Evolutionary conservation across 2,113 vertebrate species (phyloP).

Genomic region (Macroglossus sobrinus): DNA sequence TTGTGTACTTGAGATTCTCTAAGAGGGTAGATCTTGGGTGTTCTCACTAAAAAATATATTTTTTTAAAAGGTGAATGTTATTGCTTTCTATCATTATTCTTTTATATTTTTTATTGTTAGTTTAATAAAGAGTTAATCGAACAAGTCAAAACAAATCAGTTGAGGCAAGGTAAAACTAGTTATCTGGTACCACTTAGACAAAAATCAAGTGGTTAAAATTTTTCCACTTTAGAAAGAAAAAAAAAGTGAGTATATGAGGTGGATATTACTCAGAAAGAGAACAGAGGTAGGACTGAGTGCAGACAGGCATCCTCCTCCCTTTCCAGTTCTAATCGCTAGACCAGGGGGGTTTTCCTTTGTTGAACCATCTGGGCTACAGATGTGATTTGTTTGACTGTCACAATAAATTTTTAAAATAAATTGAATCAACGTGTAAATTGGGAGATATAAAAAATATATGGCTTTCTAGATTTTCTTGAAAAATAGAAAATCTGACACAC

Average conservation of each 20-base stretch:
- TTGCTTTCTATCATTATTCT: background rate
- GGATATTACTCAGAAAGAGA: background rate
- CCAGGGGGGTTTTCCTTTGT: background rate
- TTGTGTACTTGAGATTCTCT: background rate
- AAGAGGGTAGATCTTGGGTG: background rate
- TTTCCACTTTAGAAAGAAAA: conserved; percentile 5
- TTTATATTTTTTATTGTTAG: background rate
- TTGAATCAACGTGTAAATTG: background rate
- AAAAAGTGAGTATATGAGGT: background rate
- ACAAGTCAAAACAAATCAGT: background rate
- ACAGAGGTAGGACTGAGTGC: background rate
- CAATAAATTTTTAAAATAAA: background rate
- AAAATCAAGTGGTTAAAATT: background rate
- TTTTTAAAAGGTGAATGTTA: background rate
- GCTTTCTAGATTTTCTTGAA: background rate
- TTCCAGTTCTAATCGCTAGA: background rate
- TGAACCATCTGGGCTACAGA: conserved; percentile 34
- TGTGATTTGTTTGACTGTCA: conserved; percentile 26
- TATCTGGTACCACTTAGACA: background rate
- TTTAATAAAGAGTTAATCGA: background rate
- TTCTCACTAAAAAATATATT: no score
- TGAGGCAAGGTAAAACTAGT: background rate
- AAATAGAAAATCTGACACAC: background rate
- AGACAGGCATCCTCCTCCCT: background rate
- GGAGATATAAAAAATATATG: background rate